Conservation (phyloP, 2,113 vertebrate genomes). For the Fulmarus glacialis region DNA sequence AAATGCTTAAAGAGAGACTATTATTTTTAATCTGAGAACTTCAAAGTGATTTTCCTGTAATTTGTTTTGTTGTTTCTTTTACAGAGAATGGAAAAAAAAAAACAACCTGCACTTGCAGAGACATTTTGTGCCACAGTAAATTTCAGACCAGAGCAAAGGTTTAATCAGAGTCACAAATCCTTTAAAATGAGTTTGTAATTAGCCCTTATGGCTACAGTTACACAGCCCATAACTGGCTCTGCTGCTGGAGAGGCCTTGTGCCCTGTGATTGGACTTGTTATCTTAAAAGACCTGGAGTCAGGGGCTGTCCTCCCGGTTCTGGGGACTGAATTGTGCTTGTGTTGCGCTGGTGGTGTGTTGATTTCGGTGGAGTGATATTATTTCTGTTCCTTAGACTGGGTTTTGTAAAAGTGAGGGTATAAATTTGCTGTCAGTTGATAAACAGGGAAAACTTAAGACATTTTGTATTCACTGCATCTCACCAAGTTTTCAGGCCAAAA, state of each 20-base stretch:
- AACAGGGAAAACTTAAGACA: background rate
- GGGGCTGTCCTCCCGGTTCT: background rate
- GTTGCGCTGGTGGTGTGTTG: background rate
- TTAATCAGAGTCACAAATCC: background rate
- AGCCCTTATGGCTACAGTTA: background rate
- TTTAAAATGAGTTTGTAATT: background rate
- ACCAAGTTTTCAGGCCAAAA: background rate
- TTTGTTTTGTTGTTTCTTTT: conserved; percentile 24
- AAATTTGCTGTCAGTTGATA: background rate
- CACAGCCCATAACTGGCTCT: background rate
- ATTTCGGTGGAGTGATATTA: rapidly evolving
- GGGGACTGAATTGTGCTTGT: background rate
- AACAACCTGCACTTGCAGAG: background rate
- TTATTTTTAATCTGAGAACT: conserved; percentile 34
- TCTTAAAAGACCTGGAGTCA: background rate
- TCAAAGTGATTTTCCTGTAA: conserved; percentile 9
- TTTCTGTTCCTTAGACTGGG: background rate
- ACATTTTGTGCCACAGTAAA: background rate
- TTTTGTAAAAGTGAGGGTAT: background rate
- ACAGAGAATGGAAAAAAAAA: background rate
- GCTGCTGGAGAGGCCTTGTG: background rate
- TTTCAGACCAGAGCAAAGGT: conserved; percentile 7
- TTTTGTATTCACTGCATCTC: background rate
- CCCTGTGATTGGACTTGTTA: background rate
- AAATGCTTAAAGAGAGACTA: background rate